A percentile compares a stretch with the other conserved stretches of the same genome.
phyloP scores from a whole-genome alignment of 2,888 invertebrate genomes.

The Cerastoderma edule region DNA sequence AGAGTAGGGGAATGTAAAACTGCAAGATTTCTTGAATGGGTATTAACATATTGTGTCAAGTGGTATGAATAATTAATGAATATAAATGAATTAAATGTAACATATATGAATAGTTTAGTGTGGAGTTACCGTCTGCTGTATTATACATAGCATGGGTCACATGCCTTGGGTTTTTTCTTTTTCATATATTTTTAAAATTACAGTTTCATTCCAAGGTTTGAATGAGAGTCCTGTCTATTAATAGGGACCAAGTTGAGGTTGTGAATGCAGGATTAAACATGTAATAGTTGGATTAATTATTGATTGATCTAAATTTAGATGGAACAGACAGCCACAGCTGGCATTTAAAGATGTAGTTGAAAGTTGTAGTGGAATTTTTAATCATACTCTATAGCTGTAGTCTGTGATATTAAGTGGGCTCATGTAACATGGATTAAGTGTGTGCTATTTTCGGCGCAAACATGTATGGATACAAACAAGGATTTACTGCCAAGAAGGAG shows the following conservation, averaged over 20 bases:
- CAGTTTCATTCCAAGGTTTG: too few species aligned
- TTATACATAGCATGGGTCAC: too few species aligned
- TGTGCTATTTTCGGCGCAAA: neutral
- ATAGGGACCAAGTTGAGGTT: too few species aligned
- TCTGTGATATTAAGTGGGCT: constrained; percentile 17
- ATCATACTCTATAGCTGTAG: neutral
- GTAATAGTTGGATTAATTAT: neutral
- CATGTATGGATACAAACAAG: constrained; percentile 56
- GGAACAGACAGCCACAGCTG: neutral
- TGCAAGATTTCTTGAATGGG: neutral
- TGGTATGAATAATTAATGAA: constrained; percentile 23
- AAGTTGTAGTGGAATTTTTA: neutral
- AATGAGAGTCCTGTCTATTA: too few species aligned
- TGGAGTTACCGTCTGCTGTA: too few species aligned
- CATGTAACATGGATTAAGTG: constrained; percentile 10
- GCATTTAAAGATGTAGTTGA: constrained; percentile 6
- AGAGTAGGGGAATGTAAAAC: too few species aligned
- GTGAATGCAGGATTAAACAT: constrained; percentile 11
- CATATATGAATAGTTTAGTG: constrained; percentile 8
- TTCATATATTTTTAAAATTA: too few species aligned
- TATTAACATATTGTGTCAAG: constrained; percentile 10
- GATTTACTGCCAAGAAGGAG: constrained; percentile 68
- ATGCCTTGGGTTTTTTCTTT: too few species aligned
- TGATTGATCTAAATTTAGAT: constrained; percentile 1
- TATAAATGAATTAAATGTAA: constrained; percentile 17